Base-by-base conservation (phyloP, 2,888 invertebrate species). In the Adineta ricciae region DNA sequence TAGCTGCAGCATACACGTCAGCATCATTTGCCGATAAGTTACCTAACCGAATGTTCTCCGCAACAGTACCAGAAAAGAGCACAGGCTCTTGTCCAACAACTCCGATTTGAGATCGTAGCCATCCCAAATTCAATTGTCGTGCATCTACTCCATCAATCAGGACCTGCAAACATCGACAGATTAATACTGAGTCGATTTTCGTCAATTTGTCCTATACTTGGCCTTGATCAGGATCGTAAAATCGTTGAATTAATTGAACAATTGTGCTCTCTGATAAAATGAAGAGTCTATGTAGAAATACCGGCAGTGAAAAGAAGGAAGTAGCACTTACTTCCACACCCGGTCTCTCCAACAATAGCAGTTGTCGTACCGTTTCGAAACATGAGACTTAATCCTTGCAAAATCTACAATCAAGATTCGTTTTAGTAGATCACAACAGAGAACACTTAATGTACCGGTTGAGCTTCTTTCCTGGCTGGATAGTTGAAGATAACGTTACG, bases 41-140 rank as follows among this genome's bases (percentile, higher is more conserved):
- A 9, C 92, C 92, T 86, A 91, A 91, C 64, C 90, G 89, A 85
- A 92, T 92, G 87, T 92, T 92, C 87, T 92, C 92, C 27, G 89
- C 90, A 85, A 92, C 92, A 9, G 91, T 90, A 0, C 89, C 89
- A 46, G 90, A 91, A 88, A 92, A 92, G 19, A 96, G 92, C 11
- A 95, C 93, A 9, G 92, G 92, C 87, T 92, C 92, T 88, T 92
- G 92, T 85, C 89, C 89, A n/a, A 90, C 90, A n/a, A 90, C 46
- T 11, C 90, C 90, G 41, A 90, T 89, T 56, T 89, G 87, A 27
- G 88, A 86, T 50, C 92, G 88, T 49, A 92, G 88, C 89, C 91
- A 91, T 82, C 89, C 89, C 4, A 92, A 88, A 87, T 92, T 92
- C 38, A 92, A 87, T 9, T 89, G 88, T n/a, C 88, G 89, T 24